Evolutionary conservation across 2,888 invertebrate species (phyloP).

Genomic region (Acrobasis consociella): DNA sequence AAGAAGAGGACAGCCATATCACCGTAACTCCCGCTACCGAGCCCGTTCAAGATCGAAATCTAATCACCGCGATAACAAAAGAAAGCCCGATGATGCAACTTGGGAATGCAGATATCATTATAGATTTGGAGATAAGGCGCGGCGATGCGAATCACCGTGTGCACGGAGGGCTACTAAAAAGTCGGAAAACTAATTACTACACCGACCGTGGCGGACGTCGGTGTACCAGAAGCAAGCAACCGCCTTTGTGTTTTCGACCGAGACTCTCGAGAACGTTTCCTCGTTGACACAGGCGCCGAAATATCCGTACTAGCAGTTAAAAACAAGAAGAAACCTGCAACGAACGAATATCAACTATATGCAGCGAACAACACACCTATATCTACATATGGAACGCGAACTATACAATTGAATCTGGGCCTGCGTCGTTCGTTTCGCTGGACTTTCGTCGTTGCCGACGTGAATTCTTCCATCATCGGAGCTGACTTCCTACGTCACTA

Average conservation of each 20-base stretch:
- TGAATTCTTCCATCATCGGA: conserved; percentile 26
- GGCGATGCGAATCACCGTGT: conserved; percentile 27
- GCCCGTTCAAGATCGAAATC: conserved; percentile 4
- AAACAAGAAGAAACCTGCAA: conserved; percentile 11
- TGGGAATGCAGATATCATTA: conserved; percentile 29
- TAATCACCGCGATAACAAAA: not conserved
- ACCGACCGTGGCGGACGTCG: conserved; percentile 32
- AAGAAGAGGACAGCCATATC: not conserved
- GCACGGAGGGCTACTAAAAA: conserved; percentile 17
- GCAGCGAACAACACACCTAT: conserved; percentile 33
- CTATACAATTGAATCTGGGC: conserved; percentile 29
- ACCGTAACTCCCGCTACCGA: conserved; percentile 6
- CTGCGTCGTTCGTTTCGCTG: conserved; percentile 33
- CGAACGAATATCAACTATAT: conserved; percentile 20
- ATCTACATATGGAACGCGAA: conserved; percentile 27
- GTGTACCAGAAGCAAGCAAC: conserved; percentile 22
- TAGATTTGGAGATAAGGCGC: conserved; percentile 25
- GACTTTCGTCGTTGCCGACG: conserved; percentile 35
- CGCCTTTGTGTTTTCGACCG: conserved; percentile 31
- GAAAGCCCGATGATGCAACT: not conserved
- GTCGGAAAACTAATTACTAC: conserved; percentile 25
- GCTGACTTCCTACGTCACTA: conserved; percentile 25
- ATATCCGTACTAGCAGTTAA: conserved; percentile 27
- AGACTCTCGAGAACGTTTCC: conserved; percentile 26
- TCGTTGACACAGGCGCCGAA: conserved; percentile 31